Percentiles rank a stretch among this genome's conserved stretches.
phyloP scores from a whole-genome alignment of 92 coral and sea anemone genomes.

The Zoanthus sansibaricus region DNA sequence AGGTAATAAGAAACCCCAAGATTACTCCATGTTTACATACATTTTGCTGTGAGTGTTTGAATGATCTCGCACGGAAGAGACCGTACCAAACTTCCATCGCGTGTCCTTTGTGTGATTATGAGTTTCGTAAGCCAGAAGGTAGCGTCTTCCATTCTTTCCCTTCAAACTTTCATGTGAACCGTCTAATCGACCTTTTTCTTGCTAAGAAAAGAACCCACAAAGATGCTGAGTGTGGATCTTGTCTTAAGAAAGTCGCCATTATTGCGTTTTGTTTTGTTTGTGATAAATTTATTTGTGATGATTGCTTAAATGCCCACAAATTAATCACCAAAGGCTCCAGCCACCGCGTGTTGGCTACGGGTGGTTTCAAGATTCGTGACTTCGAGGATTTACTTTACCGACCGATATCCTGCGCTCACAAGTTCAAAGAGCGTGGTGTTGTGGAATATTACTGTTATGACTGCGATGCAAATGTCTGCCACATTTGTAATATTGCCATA shows the following conservation, averaged over 20 bases:
- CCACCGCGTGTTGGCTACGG: constrained; percentile 75
- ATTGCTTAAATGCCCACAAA: constrained; percentile 87
- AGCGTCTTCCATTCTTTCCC: constrained; percentile 79
- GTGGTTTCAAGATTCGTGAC: constrained; percentile 80
- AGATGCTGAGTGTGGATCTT: constrained; percentile 84
- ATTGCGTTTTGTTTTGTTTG: constrained; percentile 87
- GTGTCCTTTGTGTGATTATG: constrained; percentile 84
- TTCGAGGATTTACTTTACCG: constrained; percentile 82
- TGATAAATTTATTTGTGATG: constrained; percentile 89
- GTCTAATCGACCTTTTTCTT: constrained; percentile 78
- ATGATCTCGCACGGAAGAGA: constrained; percentile 77
- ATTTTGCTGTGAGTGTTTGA: constrained; percentile 90
- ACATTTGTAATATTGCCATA: constrained; percentile 89
- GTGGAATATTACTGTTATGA: constrained; percentile 91
- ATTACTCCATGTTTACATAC: constrained; percentile 92
- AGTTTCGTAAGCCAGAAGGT: constrained; percentile 86
- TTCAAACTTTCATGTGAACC: constrained; percentile 74
- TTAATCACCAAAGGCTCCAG: constrained; percentile 78
- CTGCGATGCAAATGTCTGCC: constrained; percentile 89
- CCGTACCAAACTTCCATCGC: constrained; percentile 84
- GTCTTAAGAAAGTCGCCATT: constrained; percentile 74
- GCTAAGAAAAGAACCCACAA: constrained; percentile 81
- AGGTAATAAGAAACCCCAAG: constrained; percentile 81
- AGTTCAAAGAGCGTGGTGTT: constrained; percentile 85
- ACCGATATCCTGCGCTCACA: constrained; percentile 81